These are phyloP conservation scores for Ctenochaetus hawaiiensis DNA, from an alignment of 2,797 vertebrate species.

Conservation along the genomic window DNA sequence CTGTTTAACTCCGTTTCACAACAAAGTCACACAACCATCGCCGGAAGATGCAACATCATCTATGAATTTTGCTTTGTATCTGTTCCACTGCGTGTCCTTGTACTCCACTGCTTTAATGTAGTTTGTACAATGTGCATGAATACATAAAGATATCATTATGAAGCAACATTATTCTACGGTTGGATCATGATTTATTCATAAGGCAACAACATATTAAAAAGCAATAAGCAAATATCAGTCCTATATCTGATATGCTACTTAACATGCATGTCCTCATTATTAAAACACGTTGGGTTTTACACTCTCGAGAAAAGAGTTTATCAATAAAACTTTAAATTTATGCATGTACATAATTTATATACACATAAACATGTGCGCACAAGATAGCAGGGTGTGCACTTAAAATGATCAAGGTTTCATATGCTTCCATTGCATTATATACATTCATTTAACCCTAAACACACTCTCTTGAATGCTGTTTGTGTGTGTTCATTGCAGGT, in stretches of 20 bases:
- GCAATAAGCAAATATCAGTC: slow-evolving; percentile 59
- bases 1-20: neutral
- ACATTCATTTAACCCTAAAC: slow-evolving; percentile 3
- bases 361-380: neutral
- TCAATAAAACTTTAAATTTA: slow-evolving; percentile 29
- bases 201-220: slow-evolving; percentile 56
- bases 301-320: neutral
- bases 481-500: slow-evolving; percentile 1
- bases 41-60: neutral
- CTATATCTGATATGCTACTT: slow-evolving; percentile 50
- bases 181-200: slow-evolving; percentile 69
- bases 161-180: slow-evolving; percentile 52
- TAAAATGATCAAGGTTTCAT: neutral
- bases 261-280: slow-evolving; percentile 50
- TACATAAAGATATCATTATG: slow-evolving; percentile 59
- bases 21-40: neutral
- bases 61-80: neutral
- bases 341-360: slow-evolving; percentile 4
- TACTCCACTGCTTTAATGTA: slow-evolving; percentile 5
- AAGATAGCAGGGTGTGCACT: neutral
- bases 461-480: neutral
- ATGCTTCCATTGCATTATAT: neutral
- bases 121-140: slow-evolving; percentile 44
- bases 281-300: slow-evolving; percentile 26
- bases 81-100: slow-evolving; percentile 24